These are phyloP conservation scores for Nemapogon koenigi DNA, from an alignment of 2,888 invertebrate species.

Conservation along the genomic window DNA sequence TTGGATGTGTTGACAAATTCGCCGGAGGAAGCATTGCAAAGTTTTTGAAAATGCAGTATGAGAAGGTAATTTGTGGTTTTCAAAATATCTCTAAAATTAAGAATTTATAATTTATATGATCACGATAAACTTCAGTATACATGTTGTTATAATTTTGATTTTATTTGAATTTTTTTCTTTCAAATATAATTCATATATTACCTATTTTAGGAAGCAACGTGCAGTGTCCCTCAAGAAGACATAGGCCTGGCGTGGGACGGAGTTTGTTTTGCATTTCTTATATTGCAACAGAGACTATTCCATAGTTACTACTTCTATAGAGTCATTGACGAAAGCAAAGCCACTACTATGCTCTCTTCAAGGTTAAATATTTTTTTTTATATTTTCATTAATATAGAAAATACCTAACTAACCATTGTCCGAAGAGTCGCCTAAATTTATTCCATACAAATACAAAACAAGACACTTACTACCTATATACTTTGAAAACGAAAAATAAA, in stretches of 20 bases:
- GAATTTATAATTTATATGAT: no score
- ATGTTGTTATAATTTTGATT: no score
- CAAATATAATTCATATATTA: not conserved
- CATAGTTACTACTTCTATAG: slow-evolving; percentile 97
- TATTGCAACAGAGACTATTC: slow-evolving; percentile 91
- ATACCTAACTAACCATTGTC: no score
- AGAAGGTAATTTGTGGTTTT: slow-evolving; percentile 26
- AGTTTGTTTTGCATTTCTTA: slow-evolving; percentile 90
- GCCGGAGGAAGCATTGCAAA: slow-evolving; percentile 48
- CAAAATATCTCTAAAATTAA: no score
- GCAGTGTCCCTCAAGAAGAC: slow-evolving; percentile 79
- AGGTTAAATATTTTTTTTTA: slow-evolving; percentile 69
- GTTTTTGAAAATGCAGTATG: slow-evolving; percentile 43
- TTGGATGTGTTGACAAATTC: slow-evolving; percentile 85
- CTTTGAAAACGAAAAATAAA: no score
- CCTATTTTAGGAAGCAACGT: slow-evolving; percentile 39
- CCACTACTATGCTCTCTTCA: slow-evolving; percentile 92
- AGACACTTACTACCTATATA: no score
- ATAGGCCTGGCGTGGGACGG: slow-evolving; percentile 95
- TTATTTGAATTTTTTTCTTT: not conserved
- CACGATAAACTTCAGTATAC: no score
- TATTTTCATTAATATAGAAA: no score
- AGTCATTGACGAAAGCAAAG: slow-evolving; percentile 93
- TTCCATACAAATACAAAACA: no score
- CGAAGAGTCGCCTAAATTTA: no score